phyloP scores from a whole-genome alignment of 2,888 invertebrate genomes.

The Lasioglossum vierecki region DNA sequence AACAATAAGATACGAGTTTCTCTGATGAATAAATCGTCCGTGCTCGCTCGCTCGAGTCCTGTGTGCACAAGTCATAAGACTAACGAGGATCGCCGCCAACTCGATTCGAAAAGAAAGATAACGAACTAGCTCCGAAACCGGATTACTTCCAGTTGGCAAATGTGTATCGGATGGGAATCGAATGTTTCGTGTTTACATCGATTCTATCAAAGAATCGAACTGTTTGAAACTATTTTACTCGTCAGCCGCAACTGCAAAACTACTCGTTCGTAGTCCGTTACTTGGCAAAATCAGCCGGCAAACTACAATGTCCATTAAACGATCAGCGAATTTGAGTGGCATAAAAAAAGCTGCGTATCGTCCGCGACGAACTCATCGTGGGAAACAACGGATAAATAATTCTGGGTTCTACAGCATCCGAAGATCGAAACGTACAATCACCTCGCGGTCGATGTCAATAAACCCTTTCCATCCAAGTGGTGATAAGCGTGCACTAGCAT shows the following conservation, averaged over 20 bases:
- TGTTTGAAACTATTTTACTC: background rate
- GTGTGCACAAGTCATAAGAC: background rate
- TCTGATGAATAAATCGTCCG: background rate
- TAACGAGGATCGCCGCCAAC: background rate
- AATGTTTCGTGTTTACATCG: background rate
- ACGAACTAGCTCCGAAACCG: background rate
- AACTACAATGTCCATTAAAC: background rate
- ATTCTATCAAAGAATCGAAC: background rate
- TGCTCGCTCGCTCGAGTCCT: background rate
- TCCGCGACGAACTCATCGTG: background rate
- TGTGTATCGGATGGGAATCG: background rate
- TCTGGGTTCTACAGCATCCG: background rate
- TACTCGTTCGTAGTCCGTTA: background rate
- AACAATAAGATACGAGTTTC: background rate
- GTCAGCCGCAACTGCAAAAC: background rate
- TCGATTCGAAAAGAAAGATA: background rate
- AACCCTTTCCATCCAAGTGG: background rate
- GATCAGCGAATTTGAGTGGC: background rate
- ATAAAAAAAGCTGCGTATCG: background rate
- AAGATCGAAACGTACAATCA: background rate
- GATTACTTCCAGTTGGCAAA: background rate
- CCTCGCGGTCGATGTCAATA: slow-evolving; percentile 6
- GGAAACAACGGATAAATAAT: background rate
- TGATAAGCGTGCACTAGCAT: background rate
- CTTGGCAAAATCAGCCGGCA: background rate